phyloP scores from a whole-genome alignment of 1,140 invertebrate species.

The Teleopsis dalmanni region DNA sequence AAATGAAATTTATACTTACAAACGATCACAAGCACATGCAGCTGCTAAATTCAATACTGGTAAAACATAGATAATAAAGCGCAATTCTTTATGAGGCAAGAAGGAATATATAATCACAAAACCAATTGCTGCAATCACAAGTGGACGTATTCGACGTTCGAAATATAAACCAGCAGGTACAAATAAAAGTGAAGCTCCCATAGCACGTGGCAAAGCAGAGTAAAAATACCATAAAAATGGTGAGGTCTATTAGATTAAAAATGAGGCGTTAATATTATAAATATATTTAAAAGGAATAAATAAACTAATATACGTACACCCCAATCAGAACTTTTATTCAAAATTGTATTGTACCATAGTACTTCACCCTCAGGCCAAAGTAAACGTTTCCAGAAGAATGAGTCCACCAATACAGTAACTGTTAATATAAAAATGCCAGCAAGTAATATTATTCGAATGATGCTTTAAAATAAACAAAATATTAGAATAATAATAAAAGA shows the following conservation, averaged over 20 bases:
- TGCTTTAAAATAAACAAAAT: slow-evolving; percentile 49
- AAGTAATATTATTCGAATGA: slow-evolving; percentile 64
- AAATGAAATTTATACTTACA: slow-evolving; percentile 60
- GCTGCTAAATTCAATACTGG: slow-evolving; percentile 89
- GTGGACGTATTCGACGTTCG: slow-evolving; percentile 59
- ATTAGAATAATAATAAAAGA: neutral
- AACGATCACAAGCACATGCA: slow-evolving; percentile 73
- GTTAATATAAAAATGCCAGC: slow-evolving; percentile 61
- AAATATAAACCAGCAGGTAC: slow-evolving; percentile 72
- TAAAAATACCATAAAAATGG: slow-evolving; percentile 99
- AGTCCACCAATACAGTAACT: slow-evolving; percentile 78
- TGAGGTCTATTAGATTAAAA: slow-evolving; percentile 58
- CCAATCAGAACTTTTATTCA: slow-evolving; percentile 94
- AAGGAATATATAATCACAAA: slow-evolving; percentile 90
- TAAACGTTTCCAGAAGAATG: slow-evolving; percentile 82
- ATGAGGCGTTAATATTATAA: slow-evolving; percentile 9
- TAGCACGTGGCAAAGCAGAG: slow-evolving; percentile 85
- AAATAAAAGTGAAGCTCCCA: slow-evolving; percentile 73
- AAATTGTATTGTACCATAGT: slow-evolving; percentile 88
- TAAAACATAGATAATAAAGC: slow-evolving; percentile 96
- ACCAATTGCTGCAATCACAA: slow-evolving; percentile 67
- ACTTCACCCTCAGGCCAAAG: slow-evolving; percentile 98
- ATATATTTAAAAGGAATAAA: slow-evolving; percentile 8
- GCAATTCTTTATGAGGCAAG: slow-evolving; percentile 94
- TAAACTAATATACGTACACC: slow-evolving; percentile 59